These are phyloP conservation scores for Hirtodrosophila trivittata DNA, from an alignment of 2,888 invertebrate genomes.

Conservation along the genomic window DNA sequence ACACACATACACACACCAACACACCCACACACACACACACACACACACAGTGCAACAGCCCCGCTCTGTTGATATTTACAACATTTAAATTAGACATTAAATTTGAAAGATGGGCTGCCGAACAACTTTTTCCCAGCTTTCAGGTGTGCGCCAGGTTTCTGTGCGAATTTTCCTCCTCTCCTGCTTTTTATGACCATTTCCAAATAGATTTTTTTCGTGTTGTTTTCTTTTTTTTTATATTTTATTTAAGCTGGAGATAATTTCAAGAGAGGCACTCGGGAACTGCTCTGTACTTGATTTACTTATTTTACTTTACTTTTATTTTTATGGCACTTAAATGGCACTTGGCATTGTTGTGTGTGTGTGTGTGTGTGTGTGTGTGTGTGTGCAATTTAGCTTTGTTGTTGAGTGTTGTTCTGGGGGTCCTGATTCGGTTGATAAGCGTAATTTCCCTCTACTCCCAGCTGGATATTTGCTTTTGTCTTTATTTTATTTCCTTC, in stretches of 20 bases:
- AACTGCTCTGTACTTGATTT: constrained; percentile 54
- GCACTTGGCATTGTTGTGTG: constrained; percentile 46
- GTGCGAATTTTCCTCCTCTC: constrained; percentile 17
- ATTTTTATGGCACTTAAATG: constrained; percentile 73
- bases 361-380: no score
- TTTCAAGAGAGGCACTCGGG: constrained; percentile 38
- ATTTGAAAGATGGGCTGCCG: constrained; percentile 76
- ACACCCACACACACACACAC: constrained; percentile 3
- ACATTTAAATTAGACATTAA: constrained; percentile 79
- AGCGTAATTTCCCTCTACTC: constrained; percentile 48
- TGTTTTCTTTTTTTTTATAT: constrained; percentile 38
- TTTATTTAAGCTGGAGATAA: constrained; percentile 69
- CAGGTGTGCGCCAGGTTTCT: constrained; percentile 47
- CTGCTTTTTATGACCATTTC: constrained; percentile 38
- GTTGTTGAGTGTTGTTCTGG: constrained; percentile 44
- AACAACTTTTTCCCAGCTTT: constrained; percentile 52
- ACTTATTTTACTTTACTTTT: constrained; percentile 63
- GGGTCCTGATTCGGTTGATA: constrained; percentile 61
- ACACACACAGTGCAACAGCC: constrained; percentile 1
- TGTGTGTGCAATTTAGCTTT: constrained; percentile 64
- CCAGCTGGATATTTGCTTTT: constrained; percentile 11
- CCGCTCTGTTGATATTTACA: constrained; percentile 63
- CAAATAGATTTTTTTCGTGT: neutral
- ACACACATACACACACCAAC: constrained; percentile 7
- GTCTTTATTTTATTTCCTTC: constrained; percentile 22